Evolutionary conservation across 1,140 invertebrate species (phyloP).

Genomic region (Bombus confusus): DNA sequence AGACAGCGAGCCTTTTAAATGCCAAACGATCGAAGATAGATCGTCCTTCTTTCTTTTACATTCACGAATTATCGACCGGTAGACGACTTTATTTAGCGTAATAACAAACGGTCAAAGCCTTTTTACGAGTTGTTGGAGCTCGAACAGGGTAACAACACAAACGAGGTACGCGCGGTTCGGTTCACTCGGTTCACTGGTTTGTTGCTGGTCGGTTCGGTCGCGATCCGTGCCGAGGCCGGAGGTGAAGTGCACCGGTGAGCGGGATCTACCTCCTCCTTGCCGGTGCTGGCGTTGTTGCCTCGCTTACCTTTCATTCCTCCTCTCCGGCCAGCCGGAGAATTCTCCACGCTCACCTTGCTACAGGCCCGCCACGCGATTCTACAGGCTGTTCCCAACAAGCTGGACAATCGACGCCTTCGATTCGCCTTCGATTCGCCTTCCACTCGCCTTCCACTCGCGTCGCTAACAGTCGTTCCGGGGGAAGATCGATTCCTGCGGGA

Average conservation of each 20-base stretch:
- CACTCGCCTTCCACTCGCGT: background rate
- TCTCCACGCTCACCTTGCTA: conserved; percentile 68
- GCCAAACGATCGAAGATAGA: background rate
- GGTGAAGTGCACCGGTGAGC: conserved; percentile 73
- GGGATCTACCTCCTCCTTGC: conserved; percentile 61
- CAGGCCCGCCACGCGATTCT: conserved; percentile 47
- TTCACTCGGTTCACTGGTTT: conserved; percentile 21
- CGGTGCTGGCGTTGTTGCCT: conserved; percentile 9
- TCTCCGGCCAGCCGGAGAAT: conserved; percentile 57
- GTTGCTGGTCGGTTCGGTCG: conserved; percentile 44
- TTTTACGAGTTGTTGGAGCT: too few relatives aligned
- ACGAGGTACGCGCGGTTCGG: background rate
- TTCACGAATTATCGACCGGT: background rate
- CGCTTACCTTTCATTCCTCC: conserved; percentile 53
- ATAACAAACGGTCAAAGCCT: too few relatives aligned
- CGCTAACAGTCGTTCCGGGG: too few relatives aligned
- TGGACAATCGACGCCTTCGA: background rate
- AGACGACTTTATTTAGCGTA: too few relatives aligned
- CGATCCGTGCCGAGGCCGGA: conserved; percentile 69
- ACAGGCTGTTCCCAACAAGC: conserved; percentile 15
- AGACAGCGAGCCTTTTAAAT: too few relatives aligned
- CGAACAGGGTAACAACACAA: background rate
- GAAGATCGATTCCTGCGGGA: too few relatives aligned
- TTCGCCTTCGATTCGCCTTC: background rate
- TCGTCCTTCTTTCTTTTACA: too few relatives aligned